phyloP scores from a whole-genome alignment of 2,797 vertebrate species.

The Periparus ater region DNA sequence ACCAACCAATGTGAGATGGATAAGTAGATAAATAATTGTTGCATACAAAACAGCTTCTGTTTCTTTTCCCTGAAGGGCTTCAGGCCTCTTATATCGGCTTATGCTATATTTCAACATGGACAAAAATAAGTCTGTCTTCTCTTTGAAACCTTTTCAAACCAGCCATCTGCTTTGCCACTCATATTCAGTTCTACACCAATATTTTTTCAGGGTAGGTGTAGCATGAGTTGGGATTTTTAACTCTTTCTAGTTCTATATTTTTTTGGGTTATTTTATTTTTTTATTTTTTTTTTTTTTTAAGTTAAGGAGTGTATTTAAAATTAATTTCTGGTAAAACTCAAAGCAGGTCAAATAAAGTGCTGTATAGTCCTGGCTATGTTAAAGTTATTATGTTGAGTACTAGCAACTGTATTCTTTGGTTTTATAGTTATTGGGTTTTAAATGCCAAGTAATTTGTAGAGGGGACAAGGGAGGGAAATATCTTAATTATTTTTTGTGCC shows the following conservation, averaged over 20 bases:
- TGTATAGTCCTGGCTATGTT: background rate
- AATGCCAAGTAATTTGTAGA: background rate
- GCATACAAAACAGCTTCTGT: slow-evolving; percentile 66
- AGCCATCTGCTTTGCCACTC: slow-evolving; percentile 63
- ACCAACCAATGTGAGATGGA: slow-evolving; percentile 69
- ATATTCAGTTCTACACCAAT: slow-evolving; percentile 27
- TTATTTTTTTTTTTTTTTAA: background rate
- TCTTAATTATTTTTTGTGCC: background rate
- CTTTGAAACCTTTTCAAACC: slow-evolving; percentile 60
- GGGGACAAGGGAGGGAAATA: background rate
- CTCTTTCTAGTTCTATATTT: background rate
- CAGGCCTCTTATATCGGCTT: slow-evolving; percentile 51
- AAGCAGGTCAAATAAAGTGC: background rate
- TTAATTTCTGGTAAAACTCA: background rate
- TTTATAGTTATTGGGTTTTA: background rate
- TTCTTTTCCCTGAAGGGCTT: slow-evolving; percentile 65
- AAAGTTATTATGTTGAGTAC: background rate
- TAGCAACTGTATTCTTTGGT: background rate
- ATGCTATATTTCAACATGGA: slow-evolving; percentile 59
- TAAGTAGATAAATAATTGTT: slow-evolving; percentile 71
- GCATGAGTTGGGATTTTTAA: background rate
- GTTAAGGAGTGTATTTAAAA: background rate
- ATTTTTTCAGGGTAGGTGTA: slow-evolving; percentile 37
- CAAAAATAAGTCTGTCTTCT: slow-evolving; percentile 58
- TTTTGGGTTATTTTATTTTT: background rate